Evolutionary conservation across 2,113 vertebrate genomes (phyloP), one percentile per base, ranked within the genome.

Genomic region (Bos indicus): DNA sequence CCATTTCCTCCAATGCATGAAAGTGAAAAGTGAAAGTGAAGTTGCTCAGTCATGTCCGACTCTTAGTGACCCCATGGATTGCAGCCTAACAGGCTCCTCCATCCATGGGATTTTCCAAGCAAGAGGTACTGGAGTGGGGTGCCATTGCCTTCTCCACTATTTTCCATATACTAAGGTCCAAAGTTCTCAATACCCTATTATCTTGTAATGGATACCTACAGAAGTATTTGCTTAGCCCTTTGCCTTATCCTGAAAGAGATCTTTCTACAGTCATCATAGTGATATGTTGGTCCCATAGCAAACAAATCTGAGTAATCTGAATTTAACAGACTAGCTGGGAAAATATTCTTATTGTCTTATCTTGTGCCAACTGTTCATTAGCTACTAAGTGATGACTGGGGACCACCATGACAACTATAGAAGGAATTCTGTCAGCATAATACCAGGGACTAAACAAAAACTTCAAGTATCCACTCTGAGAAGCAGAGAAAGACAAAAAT

Each of bases 151-250:
- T 46, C 43, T 46, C 6, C 43, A 7, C 1, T 86, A 56, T 43
- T 82, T 94, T 64, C 88, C 88, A 48, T 46, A 33, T 30, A 46
- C 1, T 83, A 1, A 48, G 56, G 23, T 64, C 13, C 17, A 52
- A 71, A 78, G 78, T 89, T 19, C 7, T 87, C 25, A 78, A 12
- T 57, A 23, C 0, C 16, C 83, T 71, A 10, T 10, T 30, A 4
- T 23, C 28, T 36, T 43, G 2, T 8, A 36, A 8, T 33, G 3
- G 7, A 48, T 48, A 26, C 1, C 3, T 16, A 10, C 7, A 36
- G 9, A 88, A 43, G 16, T 43, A 16, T 80, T 88, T 80, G 9
- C 52, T 94, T n/a, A 81, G 33, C 7, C 4, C 3, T 21, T 81
- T n/a, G 5, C 15, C 33, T 57, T 64, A 64, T 82, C 11, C 59